Evolutionary conservation across 2,888 invertebrate species (phyloP), one percentile per base, ranked within the genome.

Genomic region (Rotaria magnacalcarata): DNA sequence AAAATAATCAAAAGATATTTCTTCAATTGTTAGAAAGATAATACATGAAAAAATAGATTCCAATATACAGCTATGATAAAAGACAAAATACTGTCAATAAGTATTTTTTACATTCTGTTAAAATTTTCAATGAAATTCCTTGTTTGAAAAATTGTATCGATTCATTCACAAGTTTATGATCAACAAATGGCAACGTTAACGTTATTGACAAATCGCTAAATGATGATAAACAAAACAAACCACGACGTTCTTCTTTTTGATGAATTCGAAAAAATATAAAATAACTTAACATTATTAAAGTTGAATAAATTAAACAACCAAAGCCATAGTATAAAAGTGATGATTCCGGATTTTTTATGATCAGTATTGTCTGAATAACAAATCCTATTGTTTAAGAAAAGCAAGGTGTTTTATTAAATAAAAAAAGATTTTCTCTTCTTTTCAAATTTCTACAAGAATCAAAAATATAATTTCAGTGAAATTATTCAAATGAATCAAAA

Each of bases 91-190:
- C 93, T 8, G 97, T 97, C 98, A 99, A 99, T 0, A 99, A 95
- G 92, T 96, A 96, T 89, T 95, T 94, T 91, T 99, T 97, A 58
- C 99, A 98, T 93, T 99, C 99, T 8, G 98, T 99, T 87, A 99
- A 92, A 86, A 98, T 91, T 92, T 99, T 98, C 90, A 99, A 99
- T 11, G 98, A 93, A 87, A 97, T 93, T 86, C 96, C 96, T 92
- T 99, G 98, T 90, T 96, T 95, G 87, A 96, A 94, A 92, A 99
- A 97, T 91, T 96, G 96, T 90, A 95, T 92, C 4, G 50, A 11
- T 16, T 74, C 8, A 94, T 93, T 89, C 94, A 93, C 56, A 89
- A 90, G 88, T 89, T 90, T 74, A 86, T 84, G 41, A 86, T 85
- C 74, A 47, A 75, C n/a, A 80, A 84, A 27, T 67, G 80, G 58